Evolutionary conservation across 2,113 vertebrate species (phyloP).

Genomic region (Leptocoma aspasia): DNA sequence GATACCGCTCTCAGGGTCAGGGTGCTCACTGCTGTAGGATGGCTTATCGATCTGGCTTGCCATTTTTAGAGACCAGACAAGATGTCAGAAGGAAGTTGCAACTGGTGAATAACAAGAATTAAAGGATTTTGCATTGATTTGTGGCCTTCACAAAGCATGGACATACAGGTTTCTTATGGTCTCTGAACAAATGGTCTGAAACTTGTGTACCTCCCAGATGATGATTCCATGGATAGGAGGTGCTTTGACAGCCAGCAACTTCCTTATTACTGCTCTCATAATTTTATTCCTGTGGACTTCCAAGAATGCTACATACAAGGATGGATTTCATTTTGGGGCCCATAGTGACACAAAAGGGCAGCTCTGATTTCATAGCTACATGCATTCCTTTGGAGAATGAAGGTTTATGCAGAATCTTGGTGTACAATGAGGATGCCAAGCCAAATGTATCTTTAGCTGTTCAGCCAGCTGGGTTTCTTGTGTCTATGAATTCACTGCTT

Average conservation of each 20-base stretch:
- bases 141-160: background rate
- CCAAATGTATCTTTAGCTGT: constrained; percentile 60
- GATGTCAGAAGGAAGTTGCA: constrained; percentile 32
- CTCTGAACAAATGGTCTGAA: background rate
- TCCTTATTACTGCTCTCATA: background rate
- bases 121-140: background rate
- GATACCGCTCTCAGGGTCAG: constrained; percentile 59
- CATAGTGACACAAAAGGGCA: constrained; percentile 19
- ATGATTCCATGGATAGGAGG: background rate
- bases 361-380: constrained; percentile 50
- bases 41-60: background rate
- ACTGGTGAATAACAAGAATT: constrained; percentile 20
- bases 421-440: constrained; percentile 48
- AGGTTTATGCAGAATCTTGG: constrained; percentile 40
- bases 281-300: background rate
- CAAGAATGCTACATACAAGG: background rate
- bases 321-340: constrained; percentile 45
- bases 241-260: background rate
- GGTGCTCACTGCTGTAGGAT: constrained; percentile 23
- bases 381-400: constrained; percentile 13
- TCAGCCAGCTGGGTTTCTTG: constrained; percentile 46
- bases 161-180: background rate
- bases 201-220: background rate
- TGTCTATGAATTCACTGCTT: background rate
- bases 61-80: constrained; percentile 48